These are phyloP conservation scores for Cydia strobilella DNA, from an alignment of 1,140 invertebrate genomes.

Conservation along the genomic window DNA sequence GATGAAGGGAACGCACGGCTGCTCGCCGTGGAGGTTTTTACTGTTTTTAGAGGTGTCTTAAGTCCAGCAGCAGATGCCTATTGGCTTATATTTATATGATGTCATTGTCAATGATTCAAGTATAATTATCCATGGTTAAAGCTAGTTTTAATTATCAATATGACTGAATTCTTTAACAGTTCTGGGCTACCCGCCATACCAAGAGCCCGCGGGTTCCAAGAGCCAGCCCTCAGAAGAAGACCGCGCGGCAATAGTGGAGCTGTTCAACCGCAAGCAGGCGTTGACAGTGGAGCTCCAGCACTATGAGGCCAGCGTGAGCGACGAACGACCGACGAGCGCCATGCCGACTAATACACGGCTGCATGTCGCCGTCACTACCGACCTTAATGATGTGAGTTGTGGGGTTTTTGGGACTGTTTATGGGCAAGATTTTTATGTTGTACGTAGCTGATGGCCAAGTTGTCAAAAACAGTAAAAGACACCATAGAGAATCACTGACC, in stretches of 20 bases:
- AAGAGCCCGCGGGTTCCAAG: constrained; percentile 66
- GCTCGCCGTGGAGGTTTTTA: too few species aligned
- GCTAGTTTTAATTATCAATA: neutral
- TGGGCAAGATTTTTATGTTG: too few species aligned
- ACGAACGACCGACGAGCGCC: constrained; percentile 69
- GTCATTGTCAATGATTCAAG: neutral
- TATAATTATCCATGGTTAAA: neutral
- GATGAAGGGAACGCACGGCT: too few species aligned
- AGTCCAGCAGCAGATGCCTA: too few species aligned
- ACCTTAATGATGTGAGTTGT: constrained; percentile 59
- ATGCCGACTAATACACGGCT: constrained; percentile 85
- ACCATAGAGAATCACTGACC: too few species aligned
- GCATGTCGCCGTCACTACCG: constrained; percentile 79
- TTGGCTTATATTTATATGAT: too few species aligned
- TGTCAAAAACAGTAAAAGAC: too few species aligned
- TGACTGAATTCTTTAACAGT: constrained; percentile 80
- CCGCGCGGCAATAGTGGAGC: constrained; percentile 88
- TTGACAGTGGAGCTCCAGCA: constrained; percentile 91
- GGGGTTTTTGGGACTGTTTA: too few species aligned
- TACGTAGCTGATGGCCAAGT: too few species aligned
- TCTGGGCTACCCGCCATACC: constrained; percentile 85
- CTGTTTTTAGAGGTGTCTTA: too few species aligned
- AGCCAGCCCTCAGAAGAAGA: constrained; percentile 80
- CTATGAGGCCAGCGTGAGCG: constrained; percentile 84
- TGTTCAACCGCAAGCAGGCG: constrained; percentile 91